Percentiles rank a stretch among this genome's conserved stretches.
phyloP scores from a whole-genome alignment of 1,140 invertebrate genomes.

The Scaptomyza graminum region DNA sequence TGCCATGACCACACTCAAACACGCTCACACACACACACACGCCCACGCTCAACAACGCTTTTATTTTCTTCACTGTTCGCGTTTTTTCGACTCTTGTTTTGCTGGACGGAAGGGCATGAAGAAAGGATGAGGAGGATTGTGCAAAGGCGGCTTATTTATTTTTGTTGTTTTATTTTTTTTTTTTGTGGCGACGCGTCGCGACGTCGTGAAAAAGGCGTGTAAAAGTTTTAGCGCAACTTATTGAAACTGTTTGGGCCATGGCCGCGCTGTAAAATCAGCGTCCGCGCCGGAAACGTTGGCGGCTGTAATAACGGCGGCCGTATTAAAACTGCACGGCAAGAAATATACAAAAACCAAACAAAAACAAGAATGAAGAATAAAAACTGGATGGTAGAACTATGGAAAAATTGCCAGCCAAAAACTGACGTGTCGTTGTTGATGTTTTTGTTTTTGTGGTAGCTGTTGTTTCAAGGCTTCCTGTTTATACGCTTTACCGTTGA shows the following conservation, averaged over 20 bases:
- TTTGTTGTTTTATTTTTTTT: not conserved
- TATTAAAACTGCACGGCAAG: conserved; percentile 46
- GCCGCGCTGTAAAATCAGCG: conserved; percentile 73
- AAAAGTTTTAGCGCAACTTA: conserved; percentile 77
- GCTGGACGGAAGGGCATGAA: not conserved
- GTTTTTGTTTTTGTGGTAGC: not conserved
- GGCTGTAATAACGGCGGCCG: conserved; percentile 36
- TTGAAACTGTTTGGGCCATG: conserved; percentile 79
- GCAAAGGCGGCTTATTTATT: no score
- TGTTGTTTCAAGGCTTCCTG: conserved; percentile 8
- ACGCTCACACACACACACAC: conserved; percentile 28
- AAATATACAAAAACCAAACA: conserved; percentile 22
- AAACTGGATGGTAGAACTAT: conserved; percentile 11
- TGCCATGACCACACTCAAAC: conserved; percentile 24
- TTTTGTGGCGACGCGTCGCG: conserved; percentile 6
- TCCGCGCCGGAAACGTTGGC: conserved; percentile 69
- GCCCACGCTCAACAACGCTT: conserved; percentile 52
- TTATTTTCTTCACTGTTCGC: conserved; percentile 55
- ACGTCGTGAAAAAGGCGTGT: conserved; percentile 60
- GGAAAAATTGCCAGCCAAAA: conserved; percentile 12
- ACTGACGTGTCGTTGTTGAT: conserved; percentile 1
- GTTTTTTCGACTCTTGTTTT: conserved; percentile 42
- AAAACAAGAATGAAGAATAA: conserved; percentile 11
- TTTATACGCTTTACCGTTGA: conserved; percentile 11
- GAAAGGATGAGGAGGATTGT: not conserved